Percentiles rank a stretch among this genome's conserved stretches.
Evolutionary conservation across 2,797 vertebrate genomes (phyloP).

Genomic region (Hoplostethus atlanticus): DNA sequence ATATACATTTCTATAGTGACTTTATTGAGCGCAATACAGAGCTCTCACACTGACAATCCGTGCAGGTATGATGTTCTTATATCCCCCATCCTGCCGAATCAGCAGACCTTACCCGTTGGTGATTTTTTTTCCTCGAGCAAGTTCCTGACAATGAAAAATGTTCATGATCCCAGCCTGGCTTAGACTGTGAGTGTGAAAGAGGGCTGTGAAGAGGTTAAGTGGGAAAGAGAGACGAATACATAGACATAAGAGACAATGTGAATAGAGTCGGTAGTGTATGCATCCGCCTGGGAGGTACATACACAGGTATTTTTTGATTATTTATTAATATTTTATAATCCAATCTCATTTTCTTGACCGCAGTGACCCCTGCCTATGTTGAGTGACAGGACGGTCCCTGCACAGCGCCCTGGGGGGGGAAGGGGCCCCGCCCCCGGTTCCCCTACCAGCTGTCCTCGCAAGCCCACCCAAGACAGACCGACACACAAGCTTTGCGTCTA

Average conservation of each 20-base stretch:
- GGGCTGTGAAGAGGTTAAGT: no score
- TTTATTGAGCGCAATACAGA: constrained; percentile 68
- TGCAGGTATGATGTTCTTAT: constrained; percentile 76
- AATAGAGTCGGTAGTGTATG: no score
- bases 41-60: constrained; percentile 66
- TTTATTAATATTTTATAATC: no score
- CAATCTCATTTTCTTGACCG: not conserved
- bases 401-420: constrained; percentile 58
- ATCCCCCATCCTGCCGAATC: constrained; percentile 83
- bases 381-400: constrained; percentile 66
- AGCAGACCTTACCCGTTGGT: constrained; percentile 78
- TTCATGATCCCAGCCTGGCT: constrained; percentile 61
- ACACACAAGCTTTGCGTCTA: constrained; percentile 53
- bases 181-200: not conserved
- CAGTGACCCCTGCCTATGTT: constrained; percentile 58
- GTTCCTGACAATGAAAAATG: constrained; percentile 87
- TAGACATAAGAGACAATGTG: no score
- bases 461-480: constrained; percentile 54
- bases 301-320: no score
- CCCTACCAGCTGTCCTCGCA: constrained; percentile 71
- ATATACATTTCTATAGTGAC: constrained; percentile 74
- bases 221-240: no score
- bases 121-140: constrained; percentile 79
- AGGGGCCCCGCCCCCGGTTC: no score
- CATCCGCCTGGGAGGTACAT: no score